These are phyloP conservation scores for Falco punctatus DNA, from an alignment of 2,113 vertebrate species.

Conservation along the genomic window DNA sequence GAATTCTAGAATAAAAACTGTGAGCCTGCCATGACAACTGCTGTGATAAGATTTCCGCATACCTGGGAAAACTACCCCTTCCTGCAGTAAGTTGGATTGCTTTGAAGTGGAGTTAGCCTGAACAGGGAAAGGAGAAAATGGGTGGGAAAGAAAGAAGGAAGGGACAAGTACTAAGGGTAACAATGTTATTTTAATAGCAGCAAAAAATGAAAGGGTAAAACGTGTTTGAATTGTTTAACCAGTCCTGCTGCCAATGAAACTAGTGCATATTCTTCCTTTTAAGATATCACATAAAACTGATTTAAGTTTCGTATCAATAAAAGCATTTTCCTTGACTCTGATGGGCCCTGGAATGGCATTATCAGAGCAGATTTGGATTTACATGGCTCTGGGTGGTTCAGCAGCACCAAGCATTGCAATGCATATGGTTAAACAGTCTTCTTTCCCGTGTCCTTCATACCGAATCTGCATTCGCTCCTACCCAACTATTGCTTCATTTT, in stretches of 20 bases:
- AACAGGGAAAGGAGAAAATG: background rate
- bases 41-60: background rate
- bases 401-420: accelerated
- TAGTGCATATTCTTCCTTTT: background rate
- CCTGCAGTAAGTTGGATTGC: background rate
- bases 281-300: background rate
- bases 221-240: background rate
- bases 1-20: background rate
- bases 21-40: background rate
- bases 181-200: background rate
- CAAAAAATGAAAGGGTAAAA: background rate
- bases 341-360: background rate
- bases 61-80: background rate
- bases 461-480: background rate
- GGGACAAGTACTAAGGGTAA: background rate
- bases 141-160: background rate
- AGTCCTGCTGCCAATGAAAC: background rate
- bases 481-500: background rate
- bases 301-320: background rate
- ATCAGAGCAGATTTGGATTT: background rate
- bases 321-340: background rate
- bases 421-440: background rate
- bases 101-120: background rate
- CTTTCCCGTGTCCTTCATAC: background rate
- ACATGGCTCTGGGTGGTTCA: background rate